Evolutionary conservation across 1,140 invertebrate species (phyloP).

Genomic region (Drosophila pseudoobscura): DNA sequence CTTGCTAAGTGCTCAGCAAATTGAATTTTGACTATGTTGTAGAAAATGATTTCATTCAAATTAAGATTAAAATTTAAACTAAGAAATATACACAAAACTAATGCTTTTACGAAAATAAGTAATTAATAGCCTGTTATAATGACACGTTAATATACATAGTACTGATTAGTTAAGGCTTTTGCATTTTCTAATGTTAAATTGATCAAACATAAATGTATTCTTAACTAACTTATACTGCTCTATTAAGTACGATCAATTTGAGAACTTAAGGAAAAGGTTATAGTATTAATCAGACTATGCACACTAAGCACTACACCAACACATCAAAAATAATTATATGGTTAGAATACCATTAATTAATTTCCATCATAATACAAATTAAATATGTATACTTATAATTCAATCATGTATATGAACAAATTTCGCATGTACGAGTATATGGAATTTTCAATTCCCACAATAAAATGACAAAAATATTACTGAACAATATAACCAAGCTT

Average conservation of each 20-base stretch:
- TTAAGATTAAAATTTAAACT: slow-evolving; percentile 3
- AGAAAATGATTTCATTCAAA: slow-evolving; percentile 1
- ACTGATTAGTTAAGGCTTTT: slow-evolving; percentile 75
- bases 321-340: slow-evolving; percentile 28
- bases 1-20: too few species aligned
- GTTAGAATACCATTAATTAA: slow-evolving; percentile 33
- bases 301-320: slow-evolving; percentile 35
- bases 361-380: slow-evolving; percentile 26
- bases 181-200: slow-evolving; percentile 66
- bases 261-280: slow-evolving; percentile 16
- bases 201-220: slow-evolving; percentile 41
- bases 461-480: slow-evolving; percentile 43
- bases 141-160: slow-evolving; percentile 52
- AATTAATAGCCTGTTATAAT: slow-evolving; percentile 38
- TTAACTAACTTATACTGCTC: slow-evolving; percentile 27
- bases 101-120: slow-evolving; percentile 30
- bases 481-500: slow-evolving; percentile 20
- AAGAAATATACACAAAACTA: slow-evolving; percentile 3
- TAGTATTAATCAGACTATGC: slow-evolving; percentile 36
- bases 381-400: slow-evolving; percentile 16
- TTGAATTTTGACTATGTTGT: too few species aligned
- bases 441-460: slow-evolving; percentile 42
- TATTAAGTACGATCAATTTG: slow-evolving; percentile 11
- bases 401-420: slow-evolving; percentile 26
- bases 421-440: slow-evolving; percentile 11